Base-by-base conservation (phyloP, 2,797 vertebrate species). In the Prunella strophiata region DNA sequence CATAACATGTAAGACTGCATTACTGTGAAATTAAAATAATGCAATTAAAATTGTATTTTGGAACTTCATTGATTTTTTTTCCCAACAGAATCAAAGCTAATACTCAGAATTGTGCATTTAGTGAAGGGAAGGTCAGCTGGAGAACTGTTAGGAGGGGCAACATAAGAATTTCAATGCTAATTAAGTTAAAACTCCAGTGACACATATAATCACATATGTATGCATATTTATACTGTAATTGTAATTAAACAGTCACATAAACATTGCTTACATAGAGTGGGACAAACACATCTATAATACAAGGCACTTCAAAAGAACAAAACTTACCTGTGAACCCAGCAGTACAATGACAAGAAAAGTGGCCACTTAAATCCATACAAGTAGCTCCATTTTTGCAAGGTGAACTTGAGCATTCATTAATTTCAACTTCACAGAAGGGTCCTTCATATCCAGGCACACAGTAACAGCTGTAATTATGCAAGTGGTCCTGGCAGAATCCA, bases 311-410 rank as follows among this genome's bases (percentile, higher is more conserved):
- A 66, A 72, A 72, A 85, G 30, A 61, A 51, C 5, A 94, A 90
- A 83, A 89, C 94, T 96, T 98, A 98, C 98, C 98, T 97, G 97
- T 97, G 97, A 98, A 98, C 70, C 98, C 98, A 45, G 96, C 72
- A 61, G 97, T 76, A 96, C 98, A 98, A 57, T 83, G 96, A 94
- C 98, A 98, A 68, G 95, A 98, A 97, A 98, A 98, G 96, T 92
- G 95, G 47, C 96, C 96, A 90, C 98, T 97, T 95, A 98, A 96
- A 97, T 98, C 97, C 95, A 97, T 71, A 90, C 98, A 98, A 85
- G 97, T 98, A 95, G 98, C 98, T 82, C 97, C 97, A 38, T 96
- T 98, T 93, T 97, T 94, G 73, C 98, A 99, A 45, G 98, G 98
- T 73, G 95, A 97, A 94, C 97, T 98, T 96, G 82, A 97, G 84